A percentile compares a stretch with the other conserved stretches of the same genome.
Conservation (phyloP, 2,888 invertebrate species). For the Amblyteles armatorius region DNA sequence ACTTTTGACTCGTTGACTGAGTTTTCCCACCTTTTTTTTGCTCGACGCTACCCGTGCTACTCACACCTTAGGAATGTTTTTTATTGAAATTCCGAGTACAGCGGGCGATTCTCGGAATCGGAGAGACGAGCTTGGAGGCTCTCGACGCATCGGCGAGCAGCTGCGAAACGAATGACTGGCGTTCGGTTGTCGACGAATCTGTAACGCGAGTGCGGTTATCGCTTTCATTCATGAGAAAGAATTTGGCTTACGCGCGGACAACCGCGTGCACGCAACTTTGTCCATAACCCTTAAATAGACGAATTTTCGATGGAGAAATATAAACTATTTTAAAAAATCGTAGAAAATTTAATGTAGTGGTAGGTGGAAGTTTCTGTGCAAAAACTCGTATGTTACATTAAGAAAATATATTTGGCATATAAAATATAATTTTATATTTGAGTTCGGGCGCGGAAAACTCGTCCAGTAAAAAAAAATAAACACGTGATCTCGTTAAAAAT, state of each 20-base stretch:
- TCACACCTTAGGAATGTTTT: slow-evolving; percentile 8
- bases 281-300: too few species aligned
- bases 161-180: neutral
- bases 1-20: slow-evolving; percentile 13
- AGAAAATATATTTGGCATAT: too few species aligned
- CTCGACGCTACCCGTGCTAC: neutral
- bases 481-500: too few species aligned
- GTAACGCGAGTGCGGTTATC: neutral
- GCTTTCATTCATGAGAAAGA: slow-evolving; percentile 47
- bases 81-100: slow-evolving; percentile 10
- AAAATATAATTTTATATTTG: too few species aligned
- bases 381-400: too few species aligned
- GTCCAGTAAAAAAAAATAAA: too few species aligned
- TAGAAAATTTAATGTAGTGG: too few species aligned
- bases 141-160: neutral
- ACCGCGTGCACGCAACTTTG: slow-evolving; percentile 26
- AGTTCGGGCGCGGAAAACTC: too few species aligned
- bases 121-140: neutral
- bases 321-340: too few species aligned
- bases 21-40: slow-evolving; percentile 38
- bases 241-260: slow-evolving; percentile 13
- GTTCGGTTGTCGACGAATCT: neutral
- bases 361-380: too few species aligned
- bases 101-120: neutral
- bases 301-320: too few species aligned